Base-by-base conservation (phyloP, 35 echinoderm and acorn worm genomes). In the Amphiura filiformis region DNA sequence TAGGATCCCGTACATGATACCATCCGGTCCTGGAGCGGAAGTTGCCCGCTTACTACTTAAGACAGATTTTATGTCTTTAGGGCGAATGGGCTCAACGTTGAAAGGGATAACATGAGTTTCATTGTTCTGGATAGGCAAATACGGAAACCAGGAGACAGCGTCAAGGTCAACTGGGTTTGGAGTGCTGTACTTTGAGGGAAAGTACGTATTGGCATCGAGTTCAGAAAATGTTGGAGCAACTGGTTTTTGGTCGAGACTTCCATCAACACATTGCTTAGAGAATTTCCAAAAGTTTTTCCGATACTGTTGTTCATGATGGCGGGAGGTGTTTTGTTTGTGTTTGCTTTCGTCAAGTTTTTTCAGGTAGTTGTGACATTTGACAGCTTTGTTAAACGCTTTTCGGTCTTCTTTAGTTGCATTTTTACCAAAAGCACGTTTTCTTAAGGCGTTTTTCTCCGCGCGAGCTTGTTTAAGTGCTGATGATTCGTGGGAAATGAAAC, bases 261-360 rank as follows among this genome's bases (percentile, higher is more conserved):
- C 77, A 22, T 78, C 40, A 0, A 76, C 57, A 56, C 86, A 88
- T 0, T 44, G 39, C 39, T 80, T 88, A n/a, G 38, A 36, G 47
- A 88, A 88, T 39, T 88, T 85, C 81, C 81, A 83, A 76, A 89
- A 89, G 64, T 89, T 52, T 42, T 83, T 89, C 32, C 37, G 41
- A 34, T 89, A 83, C 31, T 33, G 31, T 28, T 13, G 23, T 52
- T 89, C 57, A 26, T 89, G 88, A 20, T 22, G 9, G 28, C 88
- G n/a, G 4, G 78, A 35, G 0, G 88, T 89, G 17, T 32, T 65
- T 65, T 75, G 56, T 70, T 82, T 82, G 33, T 36, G 39, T 89
- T 89, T 83, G 23, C 0, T 82, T 35, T 65, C 13, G 34, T 89
- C 80, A 36, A 88, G 1, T 49, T 47, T 80, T 80, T 88, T 88